Evolutionary conservation across 2,888 invertebrate species (phyloP), one percentile per base, ranked within the genome.

Genomic region (Cosmorhoe ocellata): DNA sequence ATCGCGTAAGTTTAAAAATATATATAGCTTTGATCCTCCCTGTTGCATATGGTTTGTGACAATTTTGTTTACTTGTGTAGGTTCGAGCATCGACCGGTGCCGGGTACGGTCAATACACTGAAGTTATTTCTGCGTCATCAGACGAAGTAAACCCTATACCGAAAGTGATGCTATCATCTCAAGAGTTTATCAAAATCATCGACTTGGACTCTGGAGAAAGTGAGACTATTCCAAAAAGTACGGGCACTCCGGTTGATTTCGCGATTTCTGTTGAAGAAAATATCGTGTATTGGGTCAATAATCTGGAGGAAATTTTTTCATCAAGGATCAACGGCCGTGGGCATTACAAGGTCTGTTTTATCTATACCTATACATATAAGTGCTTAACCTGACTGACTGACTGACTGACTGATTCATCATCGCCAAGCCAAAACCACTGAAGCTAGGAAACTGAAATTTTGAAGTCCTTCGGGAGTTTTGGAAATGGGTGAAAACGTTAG

Each of bases 261-360:
- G 91, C 93, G 6, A 92, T 93, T 53, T 88, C 94, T 30, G 92
- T 94, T 2, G 92, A 92, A 62, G 96, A 96, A 68, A 92, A 93
- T 47, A 92, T 93, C 13, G 87, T 97, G 3, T 95, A 95, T 66
- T 98, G 97, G 97, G 92, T 96, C 9, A 96, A 97, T 67, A 93
- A 95, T 64, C 91, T 93, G 71, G 92, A 94, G 56, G 94, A 95
- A 74, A 80, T 95, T 52, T 92, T 94, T 61, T 92, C 92, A 14
- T 92, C 93, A 0, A 87, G 92, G 58, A 84, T 92, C 18, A 90
- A 91, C 45, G 92, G 92, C 9, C 84, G 83, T 62, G 89, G 90
- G 1, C 86, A 90, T 63, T 85, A 80, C 48, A 91, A 90, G 77
- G 91, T 89, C 45, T 42, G n/a, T 50, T 24, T 24, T 24, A 3